phyloP scores from a whole-genome alignment of 2,797 vertebrate genomes.

The Perodicticus potto region DNA sequence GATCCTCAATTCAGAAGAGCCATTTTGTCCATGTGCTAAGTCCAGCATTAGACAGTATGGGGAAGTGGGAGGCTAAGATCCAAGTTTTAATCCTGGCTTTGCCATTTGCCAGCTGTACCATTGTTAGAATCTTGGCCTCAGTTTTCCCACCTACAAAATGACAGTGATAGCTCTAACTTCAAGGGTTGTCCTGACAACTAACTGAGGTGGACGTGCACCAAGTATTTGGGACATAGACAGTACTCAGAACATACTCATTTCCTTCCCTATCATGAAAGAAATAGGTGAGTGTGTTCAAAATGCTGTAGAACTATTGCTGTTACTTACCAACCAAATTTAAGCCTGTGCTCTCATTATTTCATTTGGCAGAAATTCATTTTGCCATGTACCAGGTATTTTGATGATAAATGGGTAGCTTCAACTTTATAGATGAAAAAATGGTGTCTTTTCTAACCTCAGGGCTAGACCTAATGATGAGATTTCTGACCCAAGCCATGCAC shows the following conservation, averaged over 20 bases:
- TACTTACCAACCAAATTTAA: constrained; percentile 21
- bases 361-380: neutral
- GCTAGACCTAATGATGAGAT: neutral
- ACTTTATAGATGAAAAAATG: neutral
- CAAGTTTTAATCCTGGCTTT: too few relatives aligned
- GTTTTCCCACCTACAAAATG: constrained; percentile 5
- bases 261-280: constrained; percentile 26
- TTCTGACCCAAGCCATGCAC: neutral
- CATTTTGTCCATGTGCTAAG: neutral
- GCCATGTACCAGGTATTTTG: neutral
- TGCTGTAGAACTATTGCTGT: neutral
- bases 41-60: neutral
- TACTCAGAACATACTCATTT: neutral
- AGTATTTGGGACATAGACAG: neutral
- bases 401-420: neutral
- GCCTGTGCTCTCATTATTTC: neutral
- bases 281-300: neutral
- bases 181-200: neutral
- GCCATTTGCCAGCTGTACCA: neutral
- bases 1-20: neutral
- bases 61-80: neutral
- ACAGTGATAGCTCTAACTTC: neutral
- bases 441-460: constrained; percentile 42
- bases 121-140: neutral
- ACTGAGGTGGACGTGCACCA: neutral